Percentiles rank a stretch among this genome's conserved stretches.
These are phyloP conservation scores for Neodon shergylaensis DNA, from an alignment of 2,113 vertebrate genomes.

Conservation along the genomic window DNA sequence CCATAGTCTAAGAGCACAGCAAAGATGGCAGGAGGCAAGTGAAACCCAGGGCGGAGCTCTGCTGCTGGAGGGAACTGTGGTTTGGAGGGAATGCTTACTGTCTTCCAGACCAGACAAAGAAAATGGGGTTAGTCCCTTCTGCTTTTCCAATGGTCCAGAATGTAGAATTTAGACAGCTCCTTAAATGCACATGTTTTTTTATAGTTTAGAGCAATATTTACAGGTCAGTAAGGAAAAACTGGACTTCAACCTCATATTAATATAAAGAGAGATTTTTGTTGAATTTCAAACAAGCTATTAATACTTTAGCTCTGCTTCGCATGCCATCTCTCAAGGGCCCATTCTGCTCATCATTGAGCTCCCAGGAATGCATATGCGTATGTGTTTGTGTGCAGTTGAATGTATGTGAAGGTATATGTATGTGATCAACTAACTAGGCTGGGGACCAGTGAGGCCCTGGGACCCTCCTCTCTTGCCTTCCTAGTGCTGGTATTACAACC, in stretches of 20 bases:
- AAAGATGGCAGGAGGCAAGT: background rate
- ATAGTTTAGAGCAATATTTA: constrained; percentile 17
- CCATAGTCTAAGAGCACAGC: rapidly evolving
- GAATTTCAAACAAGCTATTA: background rate
- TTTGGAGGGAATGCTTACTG: background rate
- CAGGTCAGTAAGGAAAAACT: background rate
- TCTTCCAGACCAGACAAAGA: background rate
- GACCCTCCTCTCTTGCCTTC: background rate
- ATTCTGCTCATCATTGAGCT: background rate
- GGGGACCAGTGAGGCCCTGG: background rate
- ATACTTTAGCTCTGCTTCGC: background rate
- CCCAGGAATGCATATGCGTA: background rate
- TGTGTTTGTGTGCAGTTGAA: no score
- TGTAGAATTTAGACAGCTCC: background rate
- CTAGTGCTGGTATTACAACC: background rate
- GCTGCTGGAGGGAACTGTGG: background rate
- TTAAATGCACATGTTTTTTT: background rate
- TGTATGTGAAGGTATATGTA: no score
- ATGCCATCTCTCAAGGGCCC: background rate
- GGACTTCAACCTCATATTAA: background rate
- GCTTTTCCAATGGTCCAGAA: background rate
- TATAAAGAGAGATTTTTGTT: constrained; percentile 32
- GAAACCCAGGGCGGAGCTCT: background rate
- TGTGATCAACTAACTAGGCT: background rate
- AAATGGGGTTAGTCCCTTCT: background rate